Evolutionary conservation across 2,888 invertebrate genomes (phyloP).

Genomic region (Pollenia labialis): DNA sequence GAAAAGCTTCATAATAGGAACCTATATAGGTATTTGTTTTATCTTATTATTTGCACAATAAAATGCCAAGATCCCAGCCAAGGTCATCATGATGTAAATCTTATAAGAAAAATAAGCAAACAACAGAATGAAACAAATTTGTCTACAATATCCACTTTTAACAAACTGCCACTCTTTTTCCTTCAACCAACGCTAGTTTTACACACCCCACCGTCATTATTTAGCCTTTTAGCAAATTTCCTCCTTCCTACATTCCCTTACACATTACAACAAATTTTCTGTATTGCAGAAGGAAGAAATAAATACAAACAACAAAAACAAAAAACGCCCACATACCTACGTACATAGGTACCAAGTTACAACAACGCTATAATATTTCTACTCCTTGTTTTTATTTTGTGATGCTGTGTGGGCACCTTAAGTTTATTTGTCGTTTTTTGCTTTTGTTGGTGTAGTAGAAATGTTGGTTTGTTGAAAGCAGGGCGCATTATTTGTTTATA

Average conservation of each 20-base stretch:
- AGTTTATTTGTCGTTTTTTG: conserved; percentile 10
- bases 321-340: conserved; percentile 72
- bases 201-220: background rate
- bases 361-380: conserved; percentile 23
- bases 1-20: too few relatives aligned
- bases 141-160: conserved; percentile 1
- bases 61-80: conserved; percentile 72
- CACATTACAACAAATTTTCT: conserved; percentile 34
- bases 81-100: conserved; percentile 66
- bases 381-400: conserved; percentile 32
- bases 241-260: conserved; percentile 59
- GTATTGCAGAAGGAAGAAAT: conserved; percentile 62
- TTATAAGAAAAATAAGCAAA: background rate
- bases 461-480: conserved; percentile 2
- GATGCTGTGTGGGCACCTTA: conserved; percentile 68
- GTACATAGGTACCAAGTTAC: conserved; percentile 48
- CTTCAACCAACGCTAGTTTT: conserved; percentile 27
- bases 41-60: background rate
- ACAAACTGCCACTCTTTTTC: background rate
- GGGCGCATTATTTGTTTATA: background rate
- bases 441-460: conserved; percentile 1
- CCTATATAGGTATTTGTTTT: background rate
- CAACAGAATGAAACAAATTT: background rate
- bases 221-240: background rate
- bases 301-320: conserved; percentile 46